These are phyloP conservation scores for Neoascia interrupta DNA, from an alignment of 2,888 invertebrate genomes.

Conservation along the genomic window DNA sequence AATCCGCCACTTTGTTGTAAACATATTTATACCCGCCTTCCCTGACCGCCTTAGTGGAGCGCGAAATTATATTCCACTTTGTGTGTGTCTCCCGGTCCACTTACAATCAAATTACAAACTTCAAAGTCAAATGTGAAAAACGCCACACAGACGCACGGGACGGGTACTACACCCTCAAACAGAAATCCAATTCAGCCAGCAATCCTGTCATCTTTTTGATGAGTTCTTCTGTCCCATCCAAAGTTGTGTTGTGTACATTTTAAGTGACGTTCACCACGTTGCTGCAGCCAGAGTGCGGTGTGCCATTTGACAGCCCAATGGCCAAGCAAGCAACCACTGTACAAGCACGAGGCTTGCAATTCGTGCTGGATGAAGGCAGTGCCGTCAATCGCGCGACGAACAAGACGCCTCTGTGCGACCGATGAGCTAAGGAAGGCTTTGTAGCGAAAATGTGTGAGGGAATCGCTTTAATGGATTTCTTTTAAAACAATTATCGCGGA, in stretches of 20 bases:
- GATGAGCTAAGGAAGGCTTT: constrained; percentile 1
- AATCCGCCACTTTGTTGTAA: constrained; percentile 2
- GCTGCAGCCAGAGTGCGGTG: no score
- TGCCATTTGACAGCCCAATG: no score
- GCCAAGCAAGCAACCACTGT: not conserved
- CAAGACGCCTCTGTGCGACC: not conserved
- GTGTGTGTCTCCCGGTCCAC: constrained; percentile 28
- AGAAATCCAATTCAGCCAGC: constrained; percentile 10
- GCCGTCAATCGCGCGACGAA: not conserved
- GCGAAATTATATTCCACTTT: constrained; percentile 33
- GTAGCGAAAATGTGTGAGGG: constrained; percentile 51
- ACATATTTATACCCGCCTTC: constrained; percentile 13
- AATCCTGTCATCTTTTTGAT: constrained; percentile 43
- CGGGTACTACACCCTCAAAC: constrained; percentile 41
- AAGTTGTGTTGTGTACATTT: not conserved
- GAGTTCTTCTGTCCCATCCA: not conserved
- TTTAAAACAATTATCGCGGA: constrained; percentile 67
- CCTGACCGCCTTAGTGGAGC: constrained; percentile 19
- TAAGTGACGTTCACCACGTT: not conserved
- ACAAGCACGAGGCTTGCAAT: no score
- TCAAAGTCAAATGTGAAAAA: constrained; percentile 54
- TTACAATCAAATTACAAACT: constrained; percentile 57
- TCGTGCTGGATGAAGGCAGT: no score
- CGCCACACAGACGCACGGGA: constrained; percentile 12
- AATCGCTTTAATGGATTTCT: constrained; percentile 65